Percentiles rank a stretch among this genome's conserved stretches.
phyloP scores from a whole-genome alignment of 2,113 vertebrate species.

The Bubalus kerabau region DNA sequence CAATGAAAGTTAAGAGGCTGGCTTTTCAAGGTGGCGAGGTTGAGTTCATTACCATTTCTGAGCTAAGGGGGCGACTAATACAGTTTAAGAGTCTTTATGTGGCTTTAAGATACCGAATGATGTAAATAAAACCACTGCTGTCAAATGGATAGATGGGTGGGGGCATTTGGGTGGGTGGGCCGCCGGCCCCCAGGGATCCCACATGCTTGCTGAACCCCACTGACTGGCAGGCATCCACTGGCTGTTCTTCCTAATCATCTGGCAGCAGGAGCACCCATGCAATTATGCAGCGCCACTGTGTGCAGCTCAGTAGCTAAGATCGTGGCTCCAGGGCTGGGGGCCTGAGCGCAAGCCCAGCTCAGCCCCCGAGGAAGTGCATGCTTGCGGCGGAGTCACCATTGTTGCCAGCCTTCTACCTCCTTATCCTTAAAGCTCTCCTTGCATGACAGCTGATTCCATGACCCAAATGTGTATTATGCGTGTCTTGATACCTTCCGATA shows the following conservation, averaged over 20 bases:
- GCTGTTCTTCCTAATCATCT: accelerated
- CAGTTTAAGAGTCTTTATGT: no score
- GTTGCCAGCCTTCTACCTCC: accelerated
- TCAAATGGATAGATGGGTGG: accelerated
- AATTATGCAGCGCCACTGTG: accelerated
- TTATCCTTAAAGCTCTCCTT: not conserved
- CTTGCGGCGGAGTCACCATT: not conserved
- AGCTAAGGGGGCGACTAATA: not conserved
- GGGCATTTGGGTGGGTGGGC: accelerated
- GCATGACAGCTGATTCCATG: accelerated
- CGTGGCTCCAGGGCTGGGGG: accelerated
- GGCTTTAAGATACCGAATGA: not conserved
- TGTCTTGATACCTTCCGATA: not conserved
- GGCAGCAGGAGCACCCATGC: accelerated
- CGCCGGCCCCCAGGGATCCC: accelerated
- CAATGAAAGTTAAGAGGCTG: no score
- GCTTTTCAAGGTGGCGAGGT: accelerated
- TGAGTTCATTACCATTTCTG: not conserved
- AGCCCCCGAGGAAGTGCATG: accelerated
- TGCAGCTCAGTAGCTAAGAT: accelerated
- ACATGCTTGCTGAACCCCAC: accelerated
- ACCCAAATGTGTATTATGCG: accelerated
- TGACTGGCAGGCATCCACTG: accelerated
- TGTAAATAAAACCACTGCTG: no score
- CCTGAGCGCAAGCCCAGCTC: not conserved